Percentiles rank a stretch among this genome's conserved stretches.
phyloP scores from a whole-genome alignment of 2,888 invertebrate genomes.

The Caenorhabditis wallacei region DNA sequence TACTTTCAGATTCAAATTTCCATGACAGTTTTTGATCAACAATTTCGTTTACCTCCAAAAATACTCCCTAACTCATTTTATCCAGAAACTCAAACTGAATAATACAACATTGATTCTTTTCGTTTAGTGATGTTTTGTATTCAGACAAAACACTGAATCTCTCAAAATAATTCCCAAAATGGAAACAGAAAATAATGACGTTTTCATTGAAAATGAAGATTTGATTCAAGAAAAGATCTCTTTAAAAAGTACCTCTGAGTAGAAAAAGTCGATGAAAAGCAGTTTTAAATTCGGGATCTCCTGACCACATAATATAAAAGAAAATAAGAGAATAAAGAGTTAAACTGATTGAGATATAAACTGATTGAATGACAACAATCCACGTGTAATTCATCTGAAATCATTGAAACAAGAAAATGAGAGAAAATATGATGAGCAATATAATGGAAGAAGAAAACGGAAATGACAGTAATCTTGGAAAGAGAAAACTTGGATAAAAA shows the following conservation, averaged over 20 bases:
- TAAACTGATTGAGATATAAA: constrained; percentile 65
- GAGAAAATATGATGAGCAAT: neutral
- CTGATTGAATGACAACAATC: constrained; percentile 53
- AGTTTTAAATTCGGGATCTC: constrained; percentile 65
- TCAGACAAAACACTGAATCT: neutral
- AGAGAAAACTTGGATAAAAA: neutral
- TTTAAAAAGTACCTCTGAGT: constrained; percentile 50
- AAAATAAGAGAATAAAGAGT: constrained; percentile 58
- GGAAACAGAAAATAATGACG: neutral
- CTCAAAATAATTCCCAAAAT: neutral
- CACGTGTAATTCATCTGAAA: constrained; percentile 52
- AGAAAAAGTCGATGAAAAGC: constrained; percentile 70
- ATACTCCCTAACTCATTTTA: too few relatives aligned
- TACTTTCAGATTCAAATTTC: too few relatives aligned
- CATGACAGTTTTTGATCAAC: too few relatives aligned
- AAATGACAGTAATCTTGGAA: constrained; percentile 47
- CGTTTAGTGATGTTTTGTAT: too few relatives aligned
- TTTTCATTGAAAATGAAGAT: too few relatives aligned
- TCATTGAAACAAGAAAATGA: constrained; percentile 2
- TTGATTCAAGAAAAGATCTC: too few relatives aligned
- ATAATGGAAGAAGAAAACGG: constrained; percentile 5
- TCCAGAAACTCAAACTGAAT: too few relatives aligned
- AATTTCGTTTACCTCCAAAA: too few relatives aligned
- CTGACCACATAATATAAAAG: constrained; percentile 57
- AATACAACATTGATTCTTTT: too few relatives aligned